Evolutionary conservation across 2,888 invertebrate genomes (phyloP).

Genomic region (Orchesellides sinensis): DNA sequence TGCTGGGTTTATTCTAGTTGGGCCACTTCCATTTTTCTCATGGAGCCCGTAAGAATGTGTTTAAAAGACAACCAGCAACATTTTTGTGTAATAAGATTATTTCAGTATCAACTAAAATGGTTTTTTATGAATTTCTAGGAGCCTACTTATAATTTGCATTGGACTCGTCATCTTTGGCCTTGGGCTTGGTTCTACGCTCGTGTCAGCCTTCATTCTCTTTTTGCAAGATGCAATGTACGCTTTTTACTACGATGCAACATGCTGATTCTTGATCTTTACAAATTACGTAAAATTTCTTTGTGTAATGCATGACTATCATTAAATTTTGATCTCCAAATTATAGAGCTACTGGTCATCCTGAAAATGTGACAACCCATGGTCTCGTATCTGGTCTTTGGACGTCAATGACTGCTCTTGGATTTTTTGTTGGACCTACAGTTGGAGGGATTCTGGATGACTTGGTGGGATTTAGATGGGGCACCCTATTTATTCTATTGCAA

Average conservation of each 20-base stretch:
- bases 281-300: neutral
- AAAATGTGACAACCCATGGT: conserved; percentile 92
- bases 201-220: conserved; percentile 92
- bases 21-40: conserved; percentile 87
- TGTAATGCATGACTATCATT: neutral
- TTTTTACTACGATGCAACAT: neutral
- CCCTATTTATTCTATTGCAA: conserved; percentile 84
- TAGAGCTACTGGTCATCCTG: conserved; percentile 86
- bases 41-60: conserved; percentile 78
- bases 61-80: neutral
- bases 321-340: conserved; percentile 34
- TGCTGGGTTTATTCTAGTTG: conserved; percentile 85
- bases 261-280: too few relatives aligned
- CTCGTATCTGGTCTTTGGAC: conserved; percentile 94
- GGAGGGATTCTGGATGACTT: conserved; percentile 76
- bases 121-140: neutral
- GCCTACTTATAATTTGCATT: conserved; percentile 78
- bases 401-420: conserved; percentile 91
- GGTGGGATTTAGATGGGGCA: conserved; percentile 82
- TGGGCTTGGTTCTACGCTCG: conserved; percentile 90
- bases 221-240: conserved; percentile 87
- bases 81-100: neutral
- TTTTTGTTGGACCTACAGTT: conserved; percentile 79
- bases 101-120: neutral
- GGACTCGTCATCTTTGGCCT: conserved; percentile 88